Base-by-base conservation (phyloP, 2,888 invertebrate species). In the Drosophila atripex region DNA sequence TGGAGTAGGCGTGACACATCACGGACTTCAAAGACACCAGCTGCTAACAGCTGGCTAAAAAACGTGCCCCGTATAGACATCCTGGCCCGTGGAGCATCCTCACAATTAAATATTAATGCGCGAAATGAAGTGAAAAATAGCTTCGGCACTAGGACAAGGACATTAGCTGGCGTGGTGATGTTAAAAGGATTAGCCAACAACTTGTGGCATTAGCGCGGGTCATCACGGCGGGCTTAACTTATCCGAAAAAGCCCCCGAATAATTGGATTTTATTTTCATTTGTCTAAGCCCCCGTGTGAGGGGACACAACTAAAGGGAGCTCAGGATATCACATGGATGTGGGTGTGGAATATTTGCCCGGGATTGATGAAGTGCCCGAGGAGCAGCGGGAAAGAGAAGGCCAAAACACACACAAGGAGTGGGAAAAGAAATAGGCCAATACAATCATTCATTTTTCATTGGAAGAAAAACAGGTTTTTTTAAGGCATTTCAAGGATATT, bases 81-180 rank as follows among this genome's bases (percentile, higher is more conserved):
- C 23, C 53, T 63, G 55, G 60, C 18, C 25, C 35, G 11, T 18
- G 39, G 35, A 30, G 32, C 46, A 65, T 55, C 58, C 66, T 66
- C 71, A 78, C 75, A 86, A 80, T 86, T 86, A 88, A 88, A 85
- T 86, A 88, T 85, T 77, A 84, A 88, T 80, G 86, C 73, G 73
- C 52, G 68, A 84, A 80, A 85, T 86, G 84, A 86, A 75, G 84
- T 86, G 88, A 86, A 88, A 88, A 86, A 78, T 70, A 64, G 53
- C 51, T 65, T 54, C 45, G 35, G 28, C n/a, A 35, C 8, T 61
- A 43, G 25, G 25, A 39, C 16, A 39, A 30, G 53, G 57, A 46
- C 51, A 38, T 32, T 50, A 39, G 53, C 50, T 43, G 57, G 45
- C 56, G 65, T 57, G 50, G 39, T 59, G 69, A 63, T 66, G 70